Percentiles rank a stretch among this genome's conserved stretches.
Evolutionary conservation across 1,140 invertebrate genomes (phyloP).

Genomic region (Drosophila kurseongensis): DNA sequence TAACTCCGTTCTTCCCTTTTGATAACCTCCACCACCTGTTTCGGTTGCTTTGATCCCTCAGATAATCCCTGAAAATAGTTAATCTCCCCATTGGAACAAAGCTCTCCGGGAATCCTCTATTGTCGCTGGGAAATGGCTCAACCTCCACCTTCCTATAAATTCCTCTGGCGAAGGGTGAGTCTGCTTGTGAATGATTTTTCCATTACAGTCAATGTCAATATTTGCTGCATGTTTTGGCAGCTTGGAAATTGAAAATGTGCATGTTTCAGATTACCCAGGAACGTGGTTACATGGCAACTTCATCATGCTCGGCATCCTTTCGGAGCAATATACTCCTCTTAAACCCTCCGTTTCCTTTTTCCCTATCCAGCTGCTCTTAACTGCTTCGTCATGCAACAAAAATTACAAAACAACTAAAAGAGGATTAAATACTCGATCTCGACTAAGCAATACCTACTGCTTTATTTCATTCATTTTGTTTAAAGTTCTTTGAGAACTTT

Average conservation of each 20-base stretch:
- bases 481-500: neutral
- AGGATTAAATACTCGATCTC: neutral
- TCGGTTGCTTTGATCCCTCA: neutral
- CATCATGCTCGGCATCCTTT: conserved; percentile 28
- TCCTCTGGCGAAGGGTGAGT: neutral
- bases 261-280: conserved; percentile 23
- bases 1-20: neutral
- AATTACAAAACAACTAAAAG: neutral
- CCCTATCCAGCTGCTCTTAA: neutral
- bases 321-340: neutral
- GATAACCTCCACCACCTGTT: neutral
- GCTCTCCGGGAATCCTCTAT: neutral
- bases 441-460: neutral
- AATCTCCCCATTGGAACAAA: neutral
- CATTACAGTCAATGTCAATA: conserved; percentile 80
- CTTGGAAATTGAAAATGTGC: conserved; percentile 74
- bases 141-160: neutral
- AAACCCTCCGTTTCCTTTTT: neutral
- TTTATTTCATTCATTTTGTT: neutral
- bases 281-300: conserved; percentile 31
- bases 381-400: conserved; percentile 22
- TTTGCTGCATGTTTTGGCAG: conserved; percentile 78
- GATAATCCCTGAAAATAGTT: conserved; percentile 3
- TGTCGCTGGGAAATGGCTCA: conserved; percentile 6
- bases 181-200: conserved; percentile 59